These are phyloP conservation scores for Plecotus auritus DNA, from an alignment of 2,113 vertebrate species.

Conservation along the genomic window DNA sequence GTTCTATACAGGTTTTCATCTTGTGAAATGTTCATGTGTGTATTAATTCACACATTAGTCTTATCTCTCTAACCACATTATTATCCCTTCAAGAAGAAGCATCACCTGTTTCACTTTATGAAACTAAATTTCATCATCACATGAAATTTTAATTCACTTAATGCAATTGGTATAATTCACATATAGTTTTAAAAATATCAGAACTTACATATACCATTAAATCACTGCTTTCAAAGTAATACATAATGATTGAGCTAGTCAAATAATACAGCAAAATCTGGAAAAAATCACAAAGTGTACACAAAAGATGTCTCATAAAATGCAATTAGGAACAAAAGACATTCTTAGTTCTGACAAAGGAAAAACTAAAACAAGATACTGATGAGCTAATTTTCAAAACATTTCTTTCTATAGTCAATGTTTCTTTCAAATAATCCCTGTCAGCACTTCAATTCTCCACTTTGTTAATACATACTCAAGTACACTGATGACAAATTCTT, in stretches of 20 bases:
- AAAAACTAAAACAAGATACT: not conserved
- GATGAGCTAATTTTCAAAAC: slow-evolving; percentile 7
- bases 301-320: not conserved
- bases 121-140: not conserved
- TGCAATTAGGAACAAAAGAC: not conserved
- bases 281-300: not conserved
- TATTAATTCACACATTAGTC: not conserved
- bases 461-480: not conserved
- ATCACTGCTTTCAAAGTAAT: not conserved
- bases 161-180: not conserved
- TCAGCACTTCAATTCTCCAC: not conserved
- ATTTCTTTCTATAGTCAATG: not conserved
- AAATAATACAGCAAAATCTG: not conserved
- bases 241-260: not conserved
- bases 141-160: not conserved
- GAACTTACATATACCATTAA: not conserved
- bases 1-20: not conserved
- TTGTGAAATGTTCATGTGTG: not conserved
- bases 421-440: not conserved
- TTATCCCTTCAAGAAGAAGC: not conserved
- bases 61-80: not conserved
- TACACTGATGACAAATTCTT: not conserved
- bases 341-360: not conserved
- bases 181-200: not conserved
- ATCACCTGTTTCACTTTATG: not conserved